Conservation (phyloP, 2,888 invertebrate species). For the Drosophila pegasa region DNA sequence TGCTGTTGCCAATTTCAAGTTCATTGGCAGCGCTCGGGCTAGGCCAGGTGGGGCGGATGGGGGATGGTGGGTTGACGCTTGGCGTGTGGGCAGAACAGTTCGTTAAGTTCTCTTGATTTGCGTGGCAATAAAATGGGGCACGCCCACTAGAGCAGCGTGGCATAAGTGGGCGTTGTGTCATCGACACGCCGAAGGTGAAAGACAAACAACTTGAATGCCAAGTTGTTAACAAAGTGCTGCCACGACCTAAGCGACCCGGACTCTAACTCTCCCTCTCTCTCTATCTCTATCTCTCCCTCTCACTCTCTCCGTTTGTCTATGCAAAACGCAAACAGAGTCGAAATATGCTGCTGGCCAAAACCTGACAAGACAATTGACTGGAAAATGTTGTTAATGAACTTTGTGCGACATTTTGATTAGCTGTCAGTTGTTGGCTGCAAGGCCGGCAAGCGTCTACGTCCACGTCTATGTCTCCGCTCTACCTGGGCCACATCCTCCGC, state of each 20-base stretch:
- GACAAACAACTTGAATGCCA: slow-evolving; percentile 76
- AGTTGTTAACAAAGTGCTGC: slow-evolving; percentile 73
- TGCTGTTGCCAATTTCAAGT: slow-evolving; percentile 35
- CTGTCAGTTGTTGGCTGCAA: slow-evolving; percentile 55
- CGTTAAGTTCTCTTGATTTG: slow-evolving; percentile 71
- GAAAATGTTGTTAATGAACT: slow-evolving; percentile 79
- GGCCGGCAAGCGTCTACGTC: no score
- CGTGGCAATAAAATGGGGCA: slow-evolving; percentile 55
- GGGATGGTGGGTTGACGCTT: no score
- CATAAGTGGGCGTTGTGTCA: slow-evolving; percentile 61
- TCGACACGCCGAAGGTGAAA: slow-evolving; percentile 75
- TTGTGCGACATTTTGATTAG: slow-evolving; percentile 78
- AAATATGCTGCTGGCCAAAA: slow-evolving; percentile 54
- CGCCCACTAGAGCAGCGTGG: neutral
- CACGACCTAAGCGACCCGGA: slow-evolving; percentile 64
- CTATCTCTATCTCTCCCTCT: neutral
- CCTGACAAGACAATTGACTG: slow-evolving; percentile 76
- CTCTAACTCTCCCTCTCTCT: neutral
- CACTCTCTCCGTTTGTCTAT: slow-evolving; percentile 35
- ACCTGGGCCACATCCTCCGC: no score
- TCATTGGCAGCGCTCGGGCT: no score
- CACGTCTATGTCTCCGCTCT: no score
- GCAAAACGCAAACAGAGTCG: slow-evolving; percentile 53
- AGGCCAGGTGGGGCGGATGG: slow-evolving; percentile 26
- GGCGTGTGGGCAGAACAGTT: no score